Base-by-base conservation (phyloP, 1,140 invertebrate species). In the Caenorhabditis tropicalis region DNA sequence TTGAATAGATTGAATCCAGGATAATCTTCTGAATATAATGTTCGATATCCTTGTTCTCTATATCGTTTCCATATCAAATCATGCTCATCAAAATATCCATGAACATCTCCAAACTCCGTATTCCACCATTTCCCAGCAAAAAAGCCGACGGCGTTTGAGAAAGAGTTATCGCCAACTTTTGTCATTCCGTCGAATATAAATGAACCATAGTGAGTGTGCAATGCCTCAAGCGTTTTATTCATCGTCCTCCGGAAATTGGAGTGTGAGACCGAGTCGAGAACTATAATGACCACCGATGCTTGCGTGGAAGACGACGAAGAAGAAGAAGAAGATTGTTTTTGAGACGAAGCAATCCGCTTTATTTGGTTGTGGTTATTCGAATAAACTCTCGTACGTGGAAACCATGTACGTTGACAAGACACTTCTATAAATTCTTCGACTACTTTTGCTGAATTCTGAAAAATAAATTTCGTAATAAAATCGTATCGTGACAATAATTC, bases 21-120 rank as follows among this genome's bases (percentile, higher is more conserved):
- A 19, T 88, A 88, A 74, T 91, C 89, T 81, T 90, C 91, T 12
- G 88, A 84, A 83, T 90, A 91, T n/a, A 82, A 86, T 16, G 90
- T 91, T 21, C 81, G 60, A 70, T 86, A 84, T 12, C 83, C 86
- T 15, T 93, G 92, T 29, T 94, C 91, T 82, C 93, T 93, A 88
- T 93, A 96, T 83, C 93, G 92, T 79, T 95, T 94, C 95, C 95
- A 96, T 15, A 96, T 92, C 86, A 95, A 94, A 1, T 94, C 94
- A 89, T 95, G 96, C 48, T 93, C 87, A 88, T 95, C 94, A 85
- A 94, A 95, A 12, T 91, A 90, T 46, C 84, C 49, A 60, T 65
- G 31, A 36, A 49, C 43, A 33, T 85, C 82, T 46, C n/a, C 82
- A 9, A 74, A 60, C 48, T 82, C 33, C 1, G 53, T 74, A 36